Evolutionary conservation across 2,888 invertebrate species (phyloP), one percentile per base, ranked within the genome.

Genomic region (Camponotus fellah): DNA sequence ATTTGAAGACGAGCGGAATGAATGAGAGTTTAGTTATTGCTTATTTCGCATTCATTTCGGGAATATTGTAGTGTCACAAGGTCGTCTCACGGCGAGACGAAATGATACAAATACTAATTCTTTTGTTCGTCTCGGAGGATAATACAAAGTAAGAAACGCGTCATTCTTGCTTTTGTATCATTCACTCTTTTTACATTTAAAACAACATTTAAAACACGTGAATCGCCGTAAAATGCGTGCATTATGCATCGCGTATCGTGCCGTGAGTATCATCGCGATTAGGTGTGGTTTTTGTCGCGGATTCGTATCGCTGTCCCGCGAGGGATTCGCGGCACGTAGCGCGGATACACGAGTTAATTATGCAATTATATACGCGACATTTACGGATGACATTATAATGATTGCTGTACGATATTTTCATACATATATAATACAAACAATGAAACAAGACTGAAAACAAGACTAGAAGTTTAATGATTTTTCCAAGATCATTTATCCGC

Each of bases 281-380:
- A 69, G 32, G 14, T 32, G 53, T n/a, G 17, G 12, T 34, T 37
- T 12, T 40, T 37, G 34, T 46, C 26, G n/a, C 14, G 34, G 43
- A 79, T 77, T 69, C 32, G 12, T 53, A 14, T 66, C 65, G 34
- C 17, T 17, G 46, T 1, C n/a, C 17, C n/a, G 21, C 58, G 21
- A 69, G 9, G 32, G n/a, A 56, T 43, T 66, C 17, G 37, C 5
- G 12, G 4, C 46, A 40, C n/a, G n/a, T 43, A 43, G 9, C 40
- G 26, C 26, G 37, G 6, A 49, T 49, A 37, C 49, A 21, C 26
- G 40, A 46, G 58, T 43, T 79, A 79, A 72, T 79, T 72, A 71
- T 37, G 34, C 43, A 43, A 79, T 79, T 79, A 71, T 1, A 17
- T 40, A 34, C 56, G 69, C 40, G n/a, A 43, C n/a, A 26, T 21